These are phyloP conservation scores for Falco novaeseelandiae DNA, from an alignment of 2,797 vertebrate species.

Conservation along the genomic window DNA sequence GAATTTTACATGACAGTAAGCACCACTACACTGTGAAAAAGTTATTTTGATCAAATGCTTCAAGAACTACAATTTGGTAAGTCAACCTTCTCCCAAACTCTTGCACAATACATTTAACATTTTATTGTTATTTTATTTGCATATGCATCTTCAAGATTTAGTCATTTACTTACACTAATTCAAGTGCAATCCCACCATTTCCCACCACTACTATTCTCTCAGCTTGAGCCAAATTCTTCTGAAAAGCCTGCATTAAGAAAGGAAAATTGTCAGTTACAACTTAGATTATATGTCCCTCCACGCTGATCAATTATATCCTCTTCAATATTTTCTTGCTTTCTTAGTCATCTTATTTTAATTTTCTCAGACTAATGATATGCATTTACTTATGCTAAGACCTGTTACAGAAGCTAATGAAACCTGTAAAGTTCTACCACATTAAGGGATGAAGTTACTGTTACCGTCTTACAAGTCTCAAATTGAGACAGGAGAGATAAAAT, in stretches of 20 bases:
- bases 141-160: neutral
- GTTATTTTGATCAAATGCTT: neutral
- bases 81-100: neutral
- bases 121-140: neutral
- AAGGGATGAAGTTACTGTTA: neutral
- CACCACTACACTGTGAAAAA: neutral
- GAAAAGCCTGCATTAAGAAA: constrained; percentile 84
- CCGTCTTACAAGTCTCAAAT: neutral
- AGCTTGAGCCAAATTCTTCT: constrained; percentile 86
- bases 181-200: constrained; percentile 95
- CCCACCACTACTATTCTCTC: constrained; percentile 90
- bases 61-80: neutral
- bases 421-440: neutral
- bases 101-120: neutral
- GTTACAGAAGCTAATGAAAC: neutral
- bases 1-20: neutral
- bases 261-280: neutral
- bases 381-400: neutral
- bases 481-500: neutral
- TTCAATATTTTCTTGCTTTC: neutral
- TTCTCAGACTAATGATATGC: neutral
- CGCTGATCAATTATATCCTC: neutral
- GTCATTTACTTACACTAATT: constrained; percentile 88
- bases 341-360: neutral
- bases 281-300: neutral